Evolutionary conservation across 2,113 vertebrate species (phyloP).

Genomic region (Solea senegalensis): DNA sequence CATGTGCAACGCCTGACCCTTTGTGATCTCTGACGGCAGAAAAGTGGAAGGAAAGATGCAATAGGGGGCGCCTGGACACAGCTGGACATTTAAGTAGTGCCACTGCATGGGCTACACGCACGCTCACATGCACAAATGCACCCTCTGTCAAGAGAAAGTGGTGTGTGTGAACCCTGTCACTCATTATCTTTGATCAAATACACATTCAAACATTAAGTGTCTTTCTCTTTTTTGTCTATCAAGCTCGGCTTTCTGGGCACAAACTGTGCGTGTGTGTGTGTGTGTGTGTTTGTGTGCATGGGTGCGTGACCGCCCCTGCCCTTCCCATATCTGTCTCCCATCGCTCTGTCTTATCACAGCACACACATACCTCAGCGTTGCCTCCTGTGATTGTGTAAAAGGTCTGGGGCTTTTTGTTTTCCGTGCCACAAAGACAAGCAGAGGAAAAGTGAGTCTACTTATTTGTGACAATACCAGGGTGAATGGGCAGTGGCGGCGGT

Average conservation of each 20-base stretch:
- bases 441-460: slow-evolving; percentile 75
- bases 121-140: slow-evolving; percentile 37
- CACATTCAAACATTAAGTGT: slow-evolving; percentile 40
- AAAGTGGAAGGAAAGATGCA: slow-evolving; percentile 64
- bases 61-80: slow-evolving; percentile 88
- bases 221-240: slow-evolving; percentile 37
- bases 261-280: slow-evolving; percentile 11
- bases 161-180: slow-evolving; percentile 4
- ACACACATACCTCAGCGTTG: slow-evolving; percentile 71
- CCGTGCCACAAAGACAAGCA: slow-evolving; percentile 61
- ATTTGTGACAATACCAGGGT: slow-evolving; percentile 74
- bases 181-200: slow-evolving; percentile 35
- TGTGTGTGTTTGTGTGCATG: slow-evolving; percentile 44
- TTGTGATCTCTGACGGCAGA: slow-evolving; percentile 38
- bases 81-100: slow-evolving; percentile 54
- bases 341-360: slow-evolving; percentile 76
- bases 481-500: slow-evolving; percentile 40
- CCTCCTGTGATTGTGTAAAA: slow-evolving; percentile 82
- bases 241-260: slow-evolving; percentile 24
- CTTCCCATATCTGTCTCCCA: slow-evolving; percentile 78
- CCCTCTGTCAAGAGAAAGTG: slow-evolving; percentile 27
- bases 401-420: slow-evolving; percentile 66
- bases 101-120: slow-evolving; percentile 36
- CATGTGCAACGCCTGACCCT: not conserved
- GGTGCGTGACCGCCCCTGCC: slow-evolving; percentile 62